phyloP scores from a whole-genome alignment of 2,888 invertebrate species.

The Athalia circularis region DNA sequence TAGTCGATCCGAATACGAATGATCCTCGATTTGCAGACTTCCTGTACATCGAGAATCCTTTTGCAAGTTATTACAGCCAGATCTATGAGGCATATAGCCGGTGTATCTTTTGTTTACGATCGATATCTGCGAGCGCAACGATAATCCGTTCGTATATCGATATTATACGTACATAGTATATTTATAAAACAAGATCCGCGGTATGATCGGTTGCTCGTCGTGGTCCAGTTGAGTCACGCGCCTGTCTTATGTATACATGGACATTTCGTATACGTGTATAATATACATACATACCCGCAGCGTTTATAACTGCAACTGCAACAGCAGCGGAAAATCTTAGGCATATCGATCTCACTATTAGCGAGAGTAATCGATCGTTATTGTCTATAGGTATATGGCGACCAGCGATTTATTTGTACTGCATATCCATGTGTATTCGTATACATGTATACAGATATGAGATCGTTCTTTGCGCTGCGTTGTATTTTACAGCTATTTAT shows the following conservation, averaged over 20 bases:
- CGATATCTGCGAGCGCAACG: background rate
- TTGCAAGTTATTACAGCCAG: too few relatives aligned
- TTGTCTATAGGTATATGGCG: background rate
- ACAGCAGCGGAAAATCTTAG: background rate
- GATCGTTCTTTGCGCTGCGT: background rate
- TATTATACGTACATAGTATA: slow-evolving; percentile 4
- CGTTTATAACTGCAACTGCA: background rate
- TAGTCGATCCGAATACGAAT: too few relatives aligned
- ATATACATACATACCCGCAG: background rate
- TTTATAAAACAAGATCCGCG: slow-evolving; percentile 35
- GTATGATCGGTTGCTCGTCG: slow-evolving; percentile 34
- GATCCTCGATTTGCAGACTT: too few relatives aligned
- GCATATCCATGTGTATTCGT: background rate
- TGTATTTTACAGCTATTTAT: slow-evolving; percentile 5
- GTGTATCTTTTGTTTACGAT: slow-evolving; percentile 18
- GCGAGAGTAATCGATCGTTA: slow-evolving; percentile 35
- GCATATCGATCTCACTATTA: slow-evolving; percentile 40
- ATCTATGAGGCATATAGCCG: too few relatives aligned
- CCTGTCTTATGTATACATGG: slow-evolving; percentile 10
- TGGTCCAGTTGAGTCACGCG: slow-evolving; percentile 55
- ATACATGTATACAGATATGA: slow-evolving; percentile 16
- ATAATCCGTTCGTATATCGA: slow-evolving; percentile 9
- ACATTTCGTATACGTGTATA: background rate
- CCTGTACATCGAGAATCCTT: too few relatives aligned
- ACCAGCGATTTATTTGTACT: background rate